A percentile compares a stretch with the other conserved stretches of the same genome.
Conservation (phyloP, 2,888 invertebrate species). For the Drosophila heteroneura region DNA sequence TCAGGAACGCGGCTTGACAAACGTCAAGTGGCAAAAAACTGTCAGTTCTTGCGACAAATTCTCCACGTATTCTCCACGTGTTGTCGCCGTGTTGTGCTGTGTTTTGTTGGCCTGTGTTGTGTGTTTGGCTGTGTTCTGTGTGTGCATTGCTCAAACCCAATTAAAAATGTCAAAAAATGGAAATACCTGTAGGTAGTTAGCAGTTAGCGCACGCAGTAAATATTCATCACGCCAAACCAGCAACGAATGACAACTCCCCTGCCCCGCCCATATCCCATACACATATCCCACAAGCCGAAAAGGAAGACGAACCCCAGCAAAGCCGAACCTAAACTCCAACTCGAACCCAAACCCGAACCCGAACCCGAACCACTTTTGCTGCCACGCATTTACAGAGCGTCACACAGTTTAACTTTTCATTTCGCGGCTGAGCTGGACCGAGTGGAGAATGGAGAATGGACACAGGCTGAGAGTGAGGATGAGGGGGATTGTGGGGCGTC, state of each 20-base stretch:
- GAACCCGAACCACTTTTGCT: conserved; percentile 23
- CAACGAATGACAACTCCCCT: conserved; percentile 7
- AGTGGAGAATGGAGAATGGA: conserved; percentile 2
- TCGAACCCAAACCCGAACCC: not conserved
- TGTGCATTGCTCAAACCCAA: conserved; percentile 75
- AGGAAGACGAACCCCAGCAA: conserved; percentile 1
- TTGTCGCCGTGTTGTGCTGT: not conserved
- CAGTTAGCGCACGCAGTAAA: conserved; percentile 81
- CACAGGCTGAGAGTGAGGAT: not conserved
- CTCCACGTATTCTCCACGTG: conserved; percentile 18
- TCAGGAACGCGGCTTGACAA: not conserved
- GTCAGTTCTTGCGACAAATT: conserved; percentile 40
- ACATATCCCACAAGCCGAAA: conserved; percentile 21
- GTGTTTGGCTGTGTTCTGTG: conserved; percentile 22
- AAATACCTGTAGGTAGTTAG: conserved; percentile 82
- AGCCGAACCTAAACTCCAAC: conserved; percentile 1
- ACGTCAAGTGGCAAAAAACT: conserved; percentile 56
- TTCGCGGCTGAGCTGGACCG: conserved; percentile 57
- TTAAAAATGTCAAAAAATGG: conserved; percentile 79
- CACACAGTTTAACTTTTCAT: conserved; percentile 81
- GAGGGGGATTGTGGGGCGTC: conserved; percentile 18
- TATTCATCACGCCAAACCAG: conserved; percentile 79
- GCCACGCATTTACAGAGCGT: conserved; percentile 59
- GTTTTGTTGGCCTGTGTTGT: conserved; percentile 4
- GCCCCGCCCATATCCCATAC: not conserved